Evolutionary conservation across 2,797 vertebrate species (phyloP).

Genomic region (Pelobates cultripes): DNA sequence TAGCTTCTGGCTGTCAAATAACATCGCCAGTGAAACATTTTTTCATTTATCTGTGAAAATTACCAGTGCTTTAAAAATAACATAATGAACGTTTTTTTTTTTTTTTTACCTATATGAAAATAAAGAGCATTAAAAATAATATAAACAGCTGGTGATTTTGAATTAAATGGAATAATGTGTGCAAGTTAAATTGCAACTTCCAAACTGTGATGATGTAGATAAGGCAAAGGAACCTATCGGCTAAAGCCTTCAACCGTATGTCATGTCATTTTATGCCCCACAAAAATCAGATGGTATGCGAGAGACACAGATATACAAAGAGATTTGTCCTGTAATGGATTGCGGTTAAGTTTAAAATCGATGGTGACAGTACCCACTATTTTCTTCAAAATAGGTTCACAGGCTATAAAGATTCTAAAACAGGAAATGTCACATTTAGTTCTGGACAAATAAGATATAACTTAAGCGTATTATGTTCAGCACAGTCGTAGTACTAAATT

Average conservation of each 20-base stretch:
- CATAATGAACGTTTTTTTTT: neutral
- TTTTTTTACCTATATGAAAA: neutral
- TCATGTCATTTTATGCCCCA: slow-evolving; percentile 6
- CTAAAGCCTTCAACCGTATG: slow-evolving; percentile 3
- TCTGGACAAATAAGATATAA: slow-evolving; percentile 36
- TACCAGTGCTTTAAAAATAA: neutral
- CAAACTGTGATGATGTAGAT: neutral
- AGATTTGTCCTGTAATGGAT: slow-evolving; percentile 39
- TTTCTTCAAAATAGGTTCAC: slow-evolving; percentile 40
- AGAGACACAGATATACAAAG: slow-evolving; percentile 3
- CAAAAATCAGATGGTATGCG: slow-evolving; percentile 12
- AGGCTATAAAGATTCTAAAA: slow-evolving; percentile 35
- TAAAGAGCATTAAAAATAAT: neutral
- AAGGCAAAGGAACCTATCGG: neutral
- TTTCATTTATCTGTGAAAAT: neutral
- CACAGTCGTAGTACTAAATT: slow-evolving; percentile 1
- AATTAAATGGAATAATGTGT: neutral
- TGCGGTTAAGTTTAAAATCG: slow-evolving; percentile 36
- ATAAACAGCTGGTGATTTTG: neutral
- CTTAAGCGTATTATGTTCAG: slow-evolving; percentile 32
- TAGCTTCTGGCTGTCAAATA: neutral
- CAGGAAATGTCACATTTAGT: slow-evolving; percentile 46
- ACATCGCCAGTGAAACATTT: neutral
- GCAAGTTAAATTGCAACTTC: neutral
- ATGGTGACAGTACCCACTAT: slow-evolving; percentile 44